These are phyloP conservation scores for Rhamnusium bicolor DNA, from an alignment of 2,888 invertebrate species.

Conservation along the genomic window DNA sequence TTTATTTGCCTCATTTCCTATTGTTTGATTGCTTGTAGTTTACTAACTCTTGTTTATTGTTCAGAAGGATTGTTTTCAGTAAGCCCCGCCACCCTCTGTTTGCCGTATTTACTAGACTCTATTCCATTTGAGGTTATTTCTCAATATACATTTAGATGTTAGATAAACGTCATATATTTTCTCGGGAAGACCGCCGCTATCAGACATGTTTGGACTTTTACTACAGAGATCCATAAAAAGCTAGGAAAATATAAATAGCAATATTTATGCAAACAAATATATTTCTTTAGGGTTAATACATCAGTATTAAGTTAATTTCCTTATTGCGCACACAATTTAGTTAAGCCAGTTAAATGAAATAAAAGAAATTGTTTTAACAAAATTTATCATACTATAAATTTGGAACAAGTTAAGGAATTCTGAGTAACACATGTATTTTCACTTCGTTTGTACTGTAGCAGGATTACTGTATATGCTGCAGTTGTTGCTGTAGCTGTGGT, in stretches of 20 bases:
- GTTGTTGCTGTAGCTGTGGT: too few relatives aligned
- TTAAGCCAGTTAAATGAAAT: background rate
- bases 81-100: background rate
- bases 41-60: conserved; percentile 53
- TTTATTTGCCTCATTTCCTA: conserved; percentile 55
- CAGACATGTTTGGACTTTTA: background rate
- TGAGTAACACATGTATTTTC: too few relatives aligned
- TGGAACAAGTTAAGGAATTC: too few relatives aligned
- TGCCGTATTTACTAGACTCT: conserved; percentile 14
- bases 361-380: background rate
- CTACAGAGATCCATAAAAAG: background rate
- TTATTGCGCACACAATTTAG: conserved; percentile 1
- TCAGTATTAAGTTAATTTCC: conserved; percentile 9
- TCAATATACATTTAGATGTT: conserved; percentile 23
- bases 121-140: conserved; percentile 20
- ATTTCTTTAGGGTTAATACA: background rate
- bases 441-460: too few relatives aligned
- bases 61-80: conserved; percentile 43
- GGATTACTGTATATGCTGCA: too few relatives aligned
- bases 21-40: conserved; percentile 56
- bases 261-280: conserved; percentile 1
- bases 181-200: conserved; percentile 1
- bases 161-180: conserved; percentile 26
- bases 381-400: background rate
- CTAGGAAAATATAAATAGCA: conserved; percentile 3